phyloP scores from a whole-genome alignment of 2,888 invertebrate genomes.

The Marasmarcha lunaedactyla region DNA sequence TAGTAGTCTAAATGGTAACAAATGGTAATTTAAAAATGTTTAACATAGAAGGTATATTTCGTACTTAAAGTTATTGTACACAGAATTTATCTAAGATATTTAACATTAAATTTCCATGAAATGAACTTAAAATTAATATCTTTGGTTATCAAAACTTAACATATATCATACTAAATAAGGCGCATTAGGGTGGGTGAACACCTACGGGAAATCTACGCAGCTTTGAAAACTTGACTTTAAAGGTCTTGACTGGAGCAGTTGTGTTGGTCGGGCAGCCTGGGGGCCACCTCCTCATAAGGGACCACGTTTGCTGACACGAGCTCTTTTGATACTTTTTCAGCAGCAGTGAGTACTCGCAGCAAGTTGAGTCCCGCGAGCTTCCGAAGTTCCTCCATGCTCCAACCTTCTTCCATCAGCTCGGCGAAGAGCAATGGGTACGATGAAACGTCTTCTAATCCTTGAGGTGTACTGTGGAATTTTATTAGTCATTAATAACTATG shows the following conservation, averaged over 20 bases:
- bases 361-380: conserved; percentile 84
- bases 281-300: conserved; percentile 79
- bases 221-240: conserved; percentile 22
- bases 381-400: conserved; percentile 82
- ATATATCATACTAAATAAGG: not conserved
- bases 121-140: too few relatives aligned
- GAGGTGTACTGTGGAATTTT: conserved; percentile 78
- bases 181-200: conserved; percentile 1
- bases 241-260: conserved; percentile 76
- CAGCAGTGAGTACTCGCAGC: conserved; percentile 76
- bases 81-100: too few relatives aligned
- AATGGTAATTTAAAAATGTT: too few relatives aligned
- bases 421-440: conserved; percentile 83
- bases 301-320: conserved; percentile 77
- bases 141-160: too few relatives aligned
- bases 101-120: too few relatives aligned
- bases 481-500: too few relatives aligned
- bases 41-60: too few relatives aligned
- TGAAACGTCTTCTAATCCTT: conserved; percentile 84
- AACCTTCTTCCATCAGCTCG: conserved; percentile 81
- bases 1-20: too few relatives aligned
- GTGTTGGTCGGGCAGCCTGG: conserved; percentile 67
- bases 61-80: too few relatives aligned
- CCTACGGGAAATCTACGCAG: not conserved
- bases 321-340: conserved; percentile 79